phyloP scores from a whole-genome alignment of 2,113 vertebrate species.

The Vanacampus margaritifer region DNA sequence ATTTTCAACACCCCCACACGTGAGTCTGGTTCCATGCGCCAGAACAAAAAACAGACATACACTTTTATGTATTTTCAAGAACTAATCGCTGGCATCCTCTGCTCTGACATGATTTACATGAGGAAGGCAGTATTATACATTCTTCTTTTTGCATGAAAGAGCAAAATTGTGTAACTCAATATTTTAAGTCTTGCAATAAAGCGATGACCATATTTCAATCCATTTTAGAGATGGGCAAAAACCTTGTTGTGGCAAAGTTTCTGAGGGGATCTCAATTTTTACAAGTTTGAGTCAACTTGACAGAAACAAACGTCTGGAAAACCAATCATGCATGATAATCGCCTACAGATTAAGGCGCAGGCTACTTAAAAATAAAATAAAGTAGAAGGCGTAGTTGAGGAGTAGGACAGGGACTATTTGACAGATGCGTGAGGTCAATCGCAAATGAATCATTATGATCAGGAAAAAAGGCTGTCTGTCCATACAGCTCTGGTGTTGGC shows the following conservation, averaged over 20 bases:
- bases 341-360: neutral
- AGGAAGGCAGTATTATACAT: slow-evolving; percentile 4
- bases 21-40: slow-evolving; percentile 17
- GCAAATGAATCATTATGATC: slow-evolving; percentile 40
- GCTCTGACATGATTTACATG: neutral
- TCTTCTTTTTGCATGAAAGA: neutral
- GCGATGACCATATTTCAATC: neutral
- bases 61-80: slow-evolving; percentile 12
- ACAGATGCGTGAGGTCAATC: slow-evolving; percentile 34
- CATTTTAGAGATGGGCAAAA: slow-evolving; percentile 1
- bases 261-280: slow-evolving; percentile 4
- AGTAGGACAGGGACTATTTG: slow-evolving; percentile 16
- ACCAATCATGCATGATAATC: neutral
- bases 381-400: slow-evolving; percentile 5
- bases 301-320: slow-evolving; percentile 3
- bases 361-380: neutral
- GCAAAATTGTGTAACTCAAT: slow-evolving; percentile 1
- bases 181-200: neutral
- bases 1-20: slow-evolving; percentile 14
- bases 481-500: slow-evolving; percentile 13
- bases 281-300: neutral
- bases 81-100: neutral
- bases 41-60: neutral
- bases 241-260: neutral
- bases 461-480: slow-evolving; percentile 19